Conservation (phyloP, 2,888 invertebrate species). For the Gibbula magus region DNA sequence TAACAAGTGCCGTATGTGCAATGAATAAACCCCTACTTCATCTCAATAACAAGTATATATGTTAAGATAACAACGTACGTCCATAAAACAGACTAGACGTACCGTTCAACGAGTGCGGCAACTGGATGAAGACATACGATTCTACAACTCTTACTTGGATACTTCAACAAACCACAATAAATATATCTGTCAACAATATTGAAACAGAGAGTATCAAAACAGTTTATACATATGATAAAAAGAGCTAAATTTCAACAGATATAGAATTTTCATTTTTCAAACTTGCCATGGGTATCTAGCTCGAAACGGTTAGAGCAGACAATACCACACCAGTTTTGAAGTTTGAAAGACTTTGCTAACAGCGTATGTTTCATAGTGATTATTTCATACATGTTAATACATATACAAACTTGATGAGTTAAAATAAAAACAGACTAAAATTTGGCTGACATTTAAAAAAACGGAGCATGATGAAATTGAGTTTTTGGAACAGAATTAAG, state of each 20-base stretch:
- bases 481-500: neutral
- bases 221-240: slow-evolving; percentile 16
- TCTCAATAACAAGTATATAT: too few species aligned
- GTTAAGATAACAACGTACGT: too few species aligned
- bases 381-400: neutral
- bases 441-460: neutral
- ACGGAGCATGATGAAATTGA: neutral
- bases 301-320: neutral
- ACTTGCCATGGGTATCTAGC: neutral
- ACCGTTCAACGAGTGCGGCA: too few species aligned
- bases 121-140: neutral
- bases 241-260: slow-evolving; percentile 19
- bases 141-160: neutral
- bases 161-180: slow-evolving; percentile 14
- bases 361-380: neutral
- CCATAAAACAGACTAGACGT: too few species aligned
- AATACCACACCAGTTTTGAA: neutral
- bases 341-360: neutral
- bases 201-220: neutral
- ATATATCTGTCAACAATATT: slow-evolving; percentile 14
- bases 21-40: too few species aligned
- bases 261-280: slow-evolving; percentile 19
- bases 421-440: neutral
- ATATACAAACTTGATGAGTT: neutral
- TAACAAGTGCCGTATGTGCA: too few species aligned